phyloP scores from a whole-genome alignment of 2,113 vertebrate species.

The Merops nubicus region DNA sequence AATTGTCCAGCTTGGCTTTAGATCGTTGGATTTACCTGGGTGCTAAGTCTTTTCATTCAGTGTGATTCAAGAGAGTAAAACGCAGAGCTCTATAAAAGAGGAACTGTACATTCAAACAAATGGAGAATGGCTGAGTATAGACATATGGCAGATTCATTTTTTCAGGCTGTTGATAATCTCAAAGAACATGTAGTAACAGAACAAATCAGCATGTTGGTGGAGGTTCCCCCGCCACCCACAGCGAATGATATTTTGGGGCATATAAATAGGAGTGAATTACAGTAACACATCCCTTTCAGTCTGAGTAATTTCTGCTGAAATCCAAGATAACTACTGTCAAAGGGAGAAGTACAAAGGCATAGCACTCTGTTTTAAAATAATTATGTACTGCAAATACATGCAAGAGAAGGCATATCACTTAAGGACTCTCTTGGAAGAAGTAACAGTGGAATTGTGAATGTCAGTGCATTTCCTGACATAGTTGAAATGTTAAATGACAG shows the following conservation, averaged over 20 bases:
- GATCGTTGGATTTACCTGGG: neutral
- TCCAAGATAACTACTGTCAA: neutral
- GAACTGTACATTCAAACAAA: conserved; percentile 28
- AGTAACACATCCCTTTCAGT: conserved; percentile 45
- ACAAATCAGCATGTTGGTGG: conserved; percentile 45
- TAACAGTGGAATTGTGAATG: neutral
- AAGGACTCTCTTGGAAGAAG: neutral
- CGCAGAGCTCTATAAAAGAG: neutral
- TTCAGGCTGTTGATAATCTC: conserved; percentile 41
- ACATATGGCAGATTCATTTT: conserved; percentile 61
- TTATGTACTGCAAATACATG: neutral
- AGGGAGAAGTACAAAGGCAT: neutral
- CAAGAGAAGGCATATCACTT: neutral
- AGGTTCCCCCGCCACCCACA: conserved; percentile 60
- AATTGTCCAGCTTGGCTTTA: neutral
- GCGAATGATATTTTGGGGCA: conserved; percentile 33
- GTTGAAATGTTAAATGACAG: neutral
- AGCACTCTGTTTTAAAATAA: neutral
- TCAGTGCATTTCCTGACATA: neutral
- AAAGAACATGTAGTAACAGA: conserved; percentile 72
- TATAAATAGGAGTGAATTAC: conserved; percentile 50
- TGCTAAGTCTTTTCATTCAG: neutral
- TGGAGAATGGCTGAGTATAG: conserved; percentile 13
- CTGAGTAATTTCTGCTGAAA: conserved; percentile 49
- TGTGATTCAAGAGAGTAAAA: conserved; percentile 11